These are phyloP conservation scores for Caenorhabditis doughertyi DNA, from an alignment of 2,888 invertebrate species.

Conservation along the genomic window DNA sequence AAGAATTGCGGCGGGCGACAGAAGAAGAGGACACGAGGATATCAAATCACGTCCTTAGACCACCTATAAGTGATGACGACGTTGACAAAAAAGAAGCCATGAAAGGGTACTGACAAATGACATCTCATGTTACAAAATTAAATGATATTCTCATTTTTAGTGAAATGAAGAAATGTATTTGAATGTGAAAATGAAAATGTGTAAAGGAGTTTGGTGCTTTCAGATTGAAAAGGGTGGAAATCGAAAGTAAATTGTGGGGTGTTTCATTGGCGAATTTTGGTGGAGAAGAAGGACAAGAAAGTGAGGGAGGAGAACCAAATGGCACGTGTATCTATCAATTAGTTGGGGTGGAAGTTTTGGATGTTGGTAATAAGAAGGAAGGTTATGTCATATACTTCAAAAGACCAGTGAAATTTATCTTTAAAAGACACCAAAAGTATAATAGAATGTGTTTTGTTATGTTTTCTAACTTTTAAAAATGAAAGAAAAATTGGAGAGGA, in stretches of 20 bases:
- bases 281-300: conserved; percentile 5
- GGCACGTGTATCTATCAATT: conserved; percentile 50
- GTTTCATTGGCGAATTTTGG: background rate
- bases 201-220: background rate
- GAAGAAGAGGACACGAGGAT: conserved; percentile 34
- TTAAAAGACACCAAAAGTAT: background rate
- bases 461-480: too few relatives aligned
- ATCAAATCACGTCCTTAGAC: conserved; percentile 35
- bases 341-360: conserved; percentile 14
- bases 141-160: background rate
- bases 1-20: conserved; percentile 26
- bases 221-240: conserved; percentile 3
- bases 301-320: conserved; percentile 25
- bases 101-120: conserved; percentile 17
- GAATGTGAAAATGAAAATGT: background rate
- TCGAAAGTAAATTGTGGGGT: conserved; percentile 33
- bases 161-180: background rate
- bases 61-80: conserved; percentile 38
- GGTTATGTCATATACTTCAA: conserved; percentile 10
- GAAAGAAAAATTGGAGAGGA: too few relatives aligned
- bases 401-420: conserved; percentile 16
- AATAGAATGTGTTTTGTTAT: background rate
- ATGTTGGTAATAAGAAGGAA: conserved; percentile 13
- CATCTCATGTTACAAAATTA: background rate
- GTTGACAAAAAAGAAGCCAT: conserved; percentile 20